Conservation (phyloP, 2,888 invertebrate species). For the Scaptodrosophila latifasciaeformis region DNA sequence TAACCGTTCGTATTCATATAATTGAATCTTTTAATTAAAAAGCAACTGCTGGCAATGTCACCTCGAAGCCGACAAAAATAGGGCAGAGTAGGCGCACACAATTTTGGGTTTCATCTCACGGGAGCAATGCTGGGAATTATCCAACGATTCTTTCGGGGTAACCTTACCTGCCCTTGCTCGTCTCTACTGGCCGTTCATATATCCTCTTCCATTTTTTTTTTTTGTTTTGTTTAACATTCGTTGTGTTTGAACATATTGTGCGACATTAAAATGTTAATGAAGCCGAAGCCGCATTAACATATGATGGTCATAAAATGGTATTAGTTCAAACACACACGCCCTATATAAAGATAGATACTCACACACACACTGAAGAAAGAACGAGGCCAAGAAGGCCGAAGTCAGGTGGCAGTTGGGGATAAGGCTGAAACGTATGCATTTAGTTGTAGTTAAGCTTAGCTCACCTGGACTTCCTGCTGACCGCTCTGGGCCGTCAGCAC, state of each 20-base stretch:
- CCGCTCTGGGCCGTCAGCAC: slow-evolving; percentile 41
- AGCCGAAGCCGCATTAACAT: slow-evolving; percentile 66
- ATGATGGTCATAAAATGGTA: slow-evolving; percentile 67
- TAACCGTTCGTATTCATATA: slow-evolving; percentile 27
- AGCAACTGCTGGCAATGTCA: too few relatives aligned
- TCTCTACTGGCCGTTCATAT: too few relatives aligned
- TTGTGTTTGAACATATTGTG: slow-evolving; percentile 1
- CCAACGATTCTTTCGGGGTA: too few relatives aligned
- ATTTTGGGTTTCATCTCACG: too few relatives aligned
- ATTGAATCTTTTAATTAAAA: slow-evolving; percentile 66
- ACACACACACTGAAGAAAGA: slow-evolving; percentile 16
- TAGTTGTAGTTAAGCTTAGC: slow-evolving; percentile 40
- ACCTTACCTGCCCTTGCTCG: too few relatives aligned
- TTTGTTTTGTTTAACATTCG: slow-evolving; percentile 3
- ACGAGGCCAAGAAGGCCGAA: not conserved
- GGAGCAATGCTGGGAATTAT: too few relatives aligned
- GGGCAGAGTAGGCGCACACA: too few relatives aligned
- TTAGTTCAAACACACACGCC: slow-evolving; percentile 42
- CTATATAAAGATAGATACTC: slow-evolving; percentile 5
- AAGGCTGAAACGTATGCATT: slow-evolving; percentile 32
- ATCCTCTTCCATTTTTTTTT: not conserved
- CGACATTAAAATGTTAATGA: slow-evolving; percentile 68
- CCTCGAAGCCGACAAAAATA: too few relatives aligned
- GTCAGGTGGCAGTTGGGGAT: too few relatives aligned
- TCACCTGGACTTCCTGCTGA: slow-evolving; percentile 53